Conservation (phyloP, 1,140 invertebrate genomes). For the Drosophila nikananu region DNA sequence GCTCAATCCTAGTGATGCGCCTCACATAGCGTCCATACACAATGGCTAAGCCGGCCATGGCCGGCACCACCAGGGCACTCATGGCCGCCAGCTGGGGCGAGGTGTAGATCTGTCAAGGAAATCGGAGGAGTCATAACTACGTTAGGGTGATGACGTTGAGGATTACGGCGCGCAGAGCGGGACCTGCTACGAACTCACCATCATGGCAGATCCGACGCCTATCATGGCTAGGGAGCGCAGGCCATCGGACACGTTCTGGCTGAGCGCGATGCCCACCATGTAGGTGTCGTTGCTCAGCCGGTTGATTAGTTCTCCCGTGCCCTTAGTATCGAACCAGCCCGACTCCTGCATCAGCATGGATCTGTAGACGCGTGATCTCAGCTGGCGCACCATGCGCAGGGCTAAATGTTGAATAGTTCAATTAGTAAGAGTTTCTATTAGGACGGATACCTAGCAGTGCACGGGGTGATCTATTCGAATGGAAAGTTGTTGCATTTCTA, state of each 20-base stretch:
- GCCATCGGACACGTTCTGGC: conserved; percentile 97
- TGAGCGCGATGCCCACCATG: conserved; percentile 96
- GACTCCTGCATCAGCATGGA: conserved; percentile 96
- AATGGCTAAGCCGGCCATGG: conserved; percentile 93
- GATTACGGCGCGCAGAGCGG: neutral
- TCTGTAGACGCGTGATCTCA: conserved; percentile 93
- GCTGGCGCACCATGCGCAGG: conserved; percentile 91
- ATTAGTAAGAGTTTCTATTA: neutral
- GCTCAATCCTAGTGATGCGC: conserved; percentile 92
- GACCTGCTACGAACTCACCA: conserved; percentile 88
- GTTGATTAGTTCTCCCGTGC: conserved; percentile 98
- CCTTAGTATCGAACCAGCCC: conserved; percentile 96
- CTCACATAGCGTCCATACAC: conserved; percentile 95
- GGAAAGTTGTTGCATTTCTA: too few species aligned
- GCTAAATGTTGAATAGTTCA: conserved; percentile 18
- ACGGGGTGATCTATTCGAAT: too few species aligned
- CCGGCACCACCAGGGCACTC: conserved; percentile 94
- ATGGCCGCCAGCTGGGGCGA: conserved; percentile 95
- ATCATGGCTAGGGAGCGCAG: conserved; percentile 94
- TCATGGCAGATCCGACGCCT: conserved; percentile 94
- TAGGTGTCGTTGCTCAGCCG: conserved; percentile 95
- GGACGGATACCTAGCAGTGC: too few species aligned
- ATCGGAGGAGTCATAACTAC: neutral
- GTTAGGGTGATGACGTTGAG: neutral
- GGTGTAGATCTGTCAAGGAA: conserved; percentile 91